Percentiles rank a stretch among this genome's conserved stretches.
Evolutionary conservation across 2,797 vertebrate genomes (phyloP).

Genomic region (Myripristis murdjan): DNA sequence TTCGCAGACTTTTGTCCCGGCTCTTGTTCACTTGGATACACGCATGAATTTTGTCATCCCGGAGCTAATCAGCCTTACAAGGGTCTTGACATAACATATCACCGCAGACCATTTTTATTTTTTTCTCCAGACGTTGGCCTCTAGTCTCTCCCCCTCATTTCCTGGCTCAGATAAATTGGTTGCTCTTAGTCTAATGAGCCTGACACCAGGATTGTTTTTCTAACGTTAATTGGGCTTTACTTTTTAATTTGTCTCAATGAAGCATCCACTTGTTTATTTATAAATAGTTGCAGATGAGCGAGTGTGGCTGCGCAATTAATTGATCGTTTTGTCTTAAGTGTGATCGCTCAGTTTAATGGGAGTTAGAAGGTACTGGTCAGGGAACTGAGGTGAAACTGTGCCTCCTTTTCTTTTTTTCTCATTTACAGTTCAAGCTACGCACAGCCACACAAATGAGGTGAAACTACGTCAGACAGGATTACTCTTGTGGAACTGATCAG

Average conservation of each 20-base stretch:
- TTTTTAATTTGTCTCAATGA: slow-evolving; percentile 17
- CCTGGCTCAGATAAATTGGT: not conserved
- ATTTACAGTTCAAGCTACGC: not conserved
- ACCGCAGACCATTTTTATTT: not conserved
- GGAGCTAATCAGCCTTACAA: not conserved
- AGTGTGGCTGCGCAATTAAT: slow-evolving; percentile 12
- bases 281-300: not conserved
- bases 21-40: not conserved
- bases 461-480: slow-evolving; percentile 19
- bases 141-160: slow-evolving; percentile 16
- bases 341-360: not conserved
- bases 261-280: slow-evolving; percentile 18
- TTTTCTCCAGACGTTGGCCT: not conserved
- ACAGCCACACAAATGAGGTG: slow-evolving; percentile 10
- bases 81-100: not conserved
- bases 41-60: slow-evolving; percentile 1
- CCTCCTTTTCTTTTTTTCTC: not conserved
- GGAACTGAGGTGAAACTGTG: not conserved
- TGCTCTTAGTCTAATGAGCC: slow-evolving; percentile 22
- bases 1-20: not conserved
- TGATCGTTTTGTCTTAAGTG: not conserved
- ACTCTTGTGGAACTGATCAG: slow-evolving; percentile 34
- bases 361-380: not conserved
- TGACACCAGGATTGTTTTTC: slow-evolving; percentile 3
- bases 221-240: not conserved